Percentiles rank a stretch among this genome's conserved stretches.
These are phyloP conservation scores for Galeruca laticollis DNA, from an alignment of 2,888 invertebrate species.

Conservation along the genomic window DNA sequence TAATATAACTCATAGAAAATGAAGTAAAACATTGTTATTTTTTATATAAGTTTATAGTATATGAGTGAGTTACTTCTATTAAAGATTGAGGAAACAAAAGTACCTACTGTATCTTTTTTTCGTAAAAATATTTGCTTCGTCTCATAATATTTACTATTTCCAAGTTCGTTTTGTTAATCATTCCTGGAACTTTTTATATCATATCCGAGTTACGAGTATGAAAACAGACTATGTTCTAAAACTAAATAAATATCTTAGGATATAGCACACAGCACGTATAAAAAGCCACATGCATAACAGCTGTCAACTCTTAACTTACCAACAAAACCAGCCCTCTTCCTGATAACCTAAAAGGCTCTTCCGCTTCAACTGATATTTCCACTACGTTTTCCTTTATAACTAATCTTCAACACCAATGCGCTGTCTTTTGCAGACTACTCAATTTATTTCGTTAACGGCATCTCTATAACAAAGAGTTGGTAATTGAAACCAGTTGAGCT, in stretches of 20 bases:
- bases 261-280: constrained; percentile 59
- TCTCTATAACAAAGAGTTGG: constrained; percentile 27
- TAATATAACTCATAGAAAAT: too few species aligned
- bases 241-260: constrained; percentile 60
- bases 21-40: too few species aligned
- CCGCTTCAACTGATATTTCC: constrained; percentile 56
- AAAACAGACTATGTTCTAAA: constrained; percentile 53
- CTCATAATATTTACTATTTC: constrained; percentile 16
- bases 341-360: constrained; percentile 61
- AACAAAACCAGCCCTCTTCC: constrained; percentile 60
- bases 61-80: neutral
- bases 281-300: constrained; percentile 63
- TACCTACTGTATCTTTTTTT: too few species aligned
- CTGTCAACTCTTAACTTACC: constrained; percentile 61
- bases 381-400: constrained; percentile 48
- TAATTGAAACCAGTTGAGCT: constrained; percentile 33
- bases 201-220: constrained; percentile 41
- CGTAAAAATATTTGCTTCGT: neutral
- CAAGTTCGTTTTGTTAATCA: constrained; percentile 6
- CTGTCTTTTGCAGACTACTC: constrained; percentile 40
- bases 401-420: constrained; percentile 37
- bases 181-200: constrained; percentile 36
- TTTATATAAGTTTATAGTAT: too few species aligned
- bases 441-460: constrained; percentile 36
- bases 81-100: too few species aligned